phyloP scores from a whole-genome alignment of 2,888 invertebrate genomes.

The Ochlodes sylvanus region DNA sequence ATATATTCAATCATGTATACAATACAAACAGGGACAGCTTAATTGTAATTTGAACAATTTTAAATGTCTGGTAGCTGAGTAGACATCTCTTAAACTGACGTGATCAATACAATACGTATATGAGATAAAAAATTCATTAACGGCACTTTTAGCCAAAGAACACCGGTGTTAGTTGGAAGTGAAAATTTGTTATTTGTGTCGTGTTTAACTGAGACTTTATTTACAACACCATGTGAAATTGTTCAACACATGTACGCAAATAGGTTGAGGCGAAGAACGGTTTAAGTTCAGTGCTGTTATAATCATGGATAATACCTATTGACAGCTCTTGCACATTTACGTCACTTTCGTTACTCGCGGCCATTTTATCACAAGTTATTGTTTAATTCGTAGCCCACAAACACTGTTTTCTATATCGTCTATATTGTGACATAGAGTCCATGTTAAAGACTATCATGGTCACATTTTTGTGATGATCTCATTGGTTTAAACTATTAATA shows the following conservation, averaged over 20 bases:
- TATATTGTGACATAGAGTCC: not conserved
- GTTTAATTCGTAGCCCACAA: constrained; percentile 18
- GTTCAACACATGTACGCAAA: constrained; percentile 32
- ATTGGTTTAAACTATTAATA: no score
- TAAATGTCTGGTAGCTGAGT: no score
- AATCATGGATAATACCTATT: constrained; percentile 31
- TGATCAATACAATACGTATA: no score
- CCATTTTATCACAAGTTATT: constrained; percentile 31
- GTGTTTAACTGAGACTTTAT: constrained; percentile 28
- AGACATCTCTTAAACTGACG: no score
- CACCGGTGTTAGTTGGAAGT: constrained; percentile 17
- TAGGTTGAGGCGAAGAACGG: constrained; percentile 29
- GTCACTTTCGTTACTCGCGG: constrained; percentile 30
- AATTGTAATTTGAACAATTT: no score
- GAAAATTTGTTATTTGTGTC: constrained; percentile 25
- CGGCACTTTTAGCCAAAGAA: not conserved
- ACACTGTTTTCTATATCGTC: not conserved
- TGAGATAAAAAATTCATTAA: not conserved
- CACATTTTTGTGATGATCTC: no score
- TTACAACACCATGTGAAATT: constrained; percentile 35
- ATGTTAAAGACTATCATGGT: no score
- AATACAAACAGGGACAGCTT: no score
- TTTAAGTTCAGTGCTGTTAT: constrained; percentile 31
- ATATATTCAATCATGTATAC: no score
- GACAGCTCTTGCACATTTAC: constrained; percentile 34